phyloP scores from a whole-genome alignment of 23 tunicate species.

The Styela plicata region DNA sequence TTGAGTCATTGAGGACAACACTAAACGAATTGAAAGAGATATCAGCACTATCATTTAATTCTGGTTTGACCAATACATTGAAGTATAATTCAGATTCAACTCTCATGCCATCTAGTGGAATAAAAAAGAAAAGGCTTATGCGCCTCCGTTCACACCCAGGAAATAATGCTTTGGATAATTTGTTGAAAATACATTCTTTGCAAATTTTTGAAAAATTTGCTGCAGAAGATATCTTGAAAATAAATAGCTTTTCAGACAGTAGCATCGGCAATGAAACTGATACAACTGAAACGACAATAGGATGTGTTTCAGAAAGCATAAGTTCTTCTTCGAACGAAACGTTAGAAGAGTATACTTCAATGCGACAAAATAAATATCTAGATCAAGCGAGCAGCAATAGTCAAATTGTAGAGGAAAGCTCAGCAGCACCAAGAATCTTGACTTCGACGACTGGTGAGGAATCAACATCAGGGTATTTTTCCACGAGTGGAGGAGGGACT shows the following conservation, averaged over 20 bases:
- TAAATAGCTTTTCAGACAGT: not conserved
- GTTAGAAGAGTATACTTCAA: not conserved
- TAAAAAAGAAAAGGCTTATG: not conserved
- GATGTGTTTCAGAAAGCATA: constrained; percentile 4
- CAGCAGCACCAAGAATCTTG: not conserved
- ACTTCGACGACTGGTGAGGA: not conserved
- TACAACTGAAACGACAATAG: not conserved
- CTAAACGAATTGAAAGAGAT: not conserved
- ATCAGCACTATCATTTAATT: not conserved
- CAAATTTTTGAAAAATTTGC: not conserved
- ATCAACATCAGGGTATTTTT: not conserved
- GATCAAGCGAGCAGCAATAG: not conserved
- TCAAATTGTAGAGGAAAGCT: not conserved
- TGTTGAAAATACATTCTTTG: not conserved
- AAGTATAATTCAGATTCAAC: not conserved
- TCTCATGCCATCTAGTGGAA: not conserved
- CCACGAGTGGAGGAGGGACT: not conserved
- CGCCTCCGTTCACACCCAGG: not conserved
- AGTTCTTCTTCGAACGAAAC: not conserved
- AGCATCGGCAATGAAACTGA: constrained; percentile 6
- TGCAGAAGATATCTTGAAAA: not conserved
- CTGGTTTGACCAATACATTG: too few species aligned
- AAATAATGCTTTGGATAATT: not conserved
- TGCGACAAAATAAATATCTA: not conserved
- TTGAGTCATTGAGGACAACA: not conserved